phyloP scores from a whole-genome alignment of 1,140 invertebrate genomes.

The Mizuhopecten yessoensis region DNA sequence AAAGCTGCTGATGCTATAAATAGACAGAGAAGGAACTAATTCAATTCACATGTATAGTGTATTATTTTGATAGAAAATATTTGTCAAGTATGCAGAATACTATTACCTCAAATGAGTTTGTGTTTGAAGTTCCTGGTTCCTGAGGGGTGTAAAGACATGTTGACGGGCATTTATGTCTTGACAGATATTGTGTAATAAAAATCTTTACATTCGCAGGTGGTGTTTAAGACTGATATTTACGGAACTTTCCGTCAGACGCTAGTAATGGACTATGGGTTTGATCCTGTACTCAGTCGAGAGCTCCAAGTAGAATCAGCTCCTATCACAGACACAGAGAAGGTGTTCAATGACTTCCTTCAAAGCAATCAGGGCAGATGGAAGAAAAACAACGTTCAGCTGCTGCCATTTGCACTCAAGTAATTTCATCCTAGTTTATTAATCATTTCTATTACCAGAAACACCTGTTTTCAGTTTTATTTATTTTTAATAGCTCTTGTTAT shows the following conservation, averaged over 20 bases:
- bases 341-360: constrained; percentile 84
- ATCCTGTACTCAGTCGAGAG: constrained; percentile 89
- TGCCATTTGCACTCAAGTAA: constrained; percentile 86
- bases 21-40: too few relatives aligned
- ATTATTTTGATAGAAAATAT: too few relatives aligned
- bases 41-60: too few relatives aligned
- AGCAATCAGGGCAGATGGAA: constrained; percentile 87
- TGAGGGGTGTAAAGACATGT: too few relatives aligned
- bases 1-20: too few relatives aligned
- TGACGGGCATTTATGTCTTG: not conserved
- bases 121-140: too few relatives aligned
- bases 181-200: too few relatives aligned
- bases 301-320: constrained; percentile 91
- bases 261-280: constrained; percentile 90
- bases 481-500: too few relatives aligned
- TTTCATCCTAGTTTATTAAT: not conserved
- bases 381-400: constrained; percentile 85
- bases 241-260: constrained; percentile 92
- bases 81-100: too few relatives aligned
- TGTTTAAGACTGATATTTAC: constrained; percentile 89
- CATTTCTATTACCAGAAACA: not conserved
- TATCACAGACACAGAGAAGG: constrained; percentile 87
- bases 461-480: too few relatives aligned
- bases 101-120: too few relatives aligned
- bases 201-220: constrained; percentile 85